Evolutionary conservation across 2,888 invertebrate genomes (phyloP), one percentile per base, ranked within the genome.

Genomic region (Hirudinaria manillensis): DNA sequence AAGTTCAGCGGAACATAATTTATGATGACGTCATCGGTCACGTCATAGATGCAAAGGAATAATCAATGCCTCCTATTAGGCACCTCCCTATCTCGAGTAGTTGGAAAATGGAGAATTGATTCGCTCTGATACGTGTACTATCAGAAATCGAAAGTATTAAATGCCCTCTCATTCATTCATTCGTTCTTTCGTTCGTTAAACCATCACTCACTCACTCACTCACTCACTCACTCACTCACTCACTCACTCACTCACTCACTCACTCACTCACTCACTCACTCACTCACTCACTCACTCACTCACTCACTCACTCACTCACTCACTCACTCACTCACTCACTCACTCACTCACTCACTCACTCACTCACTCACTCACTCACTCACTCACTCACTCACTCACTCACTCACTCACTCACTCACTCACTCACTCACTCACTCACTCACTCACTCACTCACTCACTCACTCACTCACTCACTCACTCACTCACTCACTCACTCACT

Each of bases 31-130:
- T 61, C 61, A 27, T 27, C 61, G n/a, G 2, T 27, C 29, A 27
- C 61, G 61, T 61, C 61, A 27, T 61, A 29, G 3, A 3, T 16
- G 24, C 61, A 24, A 61, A 27, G 4, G 61, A 61, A 27, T 24
- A 29, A 61, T 29, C 29, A 61, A 61, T 29, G 61, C 61, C 61
- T 27, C 61, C 61, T 61, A 61, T 61, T 27, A 61, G 29, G 45
- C 45, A 45, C 45, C 45, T 45, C 45, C 45, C 45, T 10, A 45
- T 45, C 3, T 45, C 45, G 45, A 45, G 45, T 16, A 16, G 45
- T 45, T 45, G 4, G 45, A 45, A n/a, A 45, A 45, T 45, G 13
- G 45, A 45, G 45, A 45, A 45, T 45, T 45, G 45, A 45, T 45
- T 45, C 13, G 4, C 13, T 16, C 13, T 45, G 45, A 45, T 45